Conservation (phyloP, 2,888 invertebrate species). For the Hemaris fuciformis region DNA sequence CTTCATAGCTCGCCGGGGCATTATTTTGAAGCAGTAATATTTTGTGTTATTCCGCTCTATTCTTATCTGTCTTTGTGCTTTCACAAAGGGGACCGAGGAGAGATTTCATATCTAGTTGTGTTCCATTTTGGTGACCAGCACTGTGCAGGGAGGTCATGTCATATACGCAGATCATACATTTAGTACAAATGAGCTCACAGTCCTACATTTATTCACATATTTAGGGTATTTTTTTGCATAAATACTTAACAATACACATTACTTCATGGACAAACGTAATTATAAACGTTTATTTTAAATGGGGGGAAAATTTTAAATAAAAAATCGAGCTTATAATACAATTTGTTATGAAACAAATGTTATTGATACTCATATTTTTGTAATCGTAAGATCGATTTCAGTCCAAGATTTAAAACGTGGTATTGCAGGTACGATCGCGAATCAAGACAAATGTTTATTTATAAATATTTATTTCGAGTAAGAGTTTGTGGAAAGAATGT, state of each 20-base stretch:
- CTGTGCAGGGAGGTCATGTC: background rate
- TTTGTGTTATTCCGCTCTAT: slow-evolving; percentile 3
- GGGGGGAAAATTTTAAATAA: no score
- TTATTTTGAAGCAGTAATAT: background rate
- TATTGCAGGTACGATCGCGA: no score
- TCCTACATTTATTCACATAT: background rate
- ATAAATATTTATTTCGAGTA: no score
- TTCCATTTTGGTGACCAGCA: background rate
- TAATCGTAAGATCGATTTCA: no score
- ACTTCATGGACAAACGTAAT: no score
- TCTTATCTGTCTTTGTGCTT: slow-evolving; percentile 9
- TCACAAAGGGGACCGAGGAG: slow-evolving; percentile 1
- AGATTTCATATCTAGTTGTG: background rate
- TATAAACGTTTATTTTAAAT: no score
- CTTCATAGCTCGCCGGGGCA: slow-evolving; percentile 21
- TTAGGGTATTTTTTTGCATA: background rate
- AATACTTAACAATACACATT: background rate
- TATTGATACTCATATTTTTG: no score
- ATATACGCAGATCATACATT: background rate
- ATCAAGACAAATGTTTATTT: no score
- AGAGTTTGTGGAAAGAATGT: no score
- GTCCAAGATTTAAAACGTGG: no score
- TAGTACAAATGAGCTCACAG: background rate
- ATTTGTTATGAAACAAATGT: no score
- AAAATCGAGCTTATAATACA: no score